A percentile compares a stretch with the other conserved stretches of the same genome.
Conservation (phyloP, 2,797 vertebrate genomes). For the Gadopsis bispinosus region DNA sequence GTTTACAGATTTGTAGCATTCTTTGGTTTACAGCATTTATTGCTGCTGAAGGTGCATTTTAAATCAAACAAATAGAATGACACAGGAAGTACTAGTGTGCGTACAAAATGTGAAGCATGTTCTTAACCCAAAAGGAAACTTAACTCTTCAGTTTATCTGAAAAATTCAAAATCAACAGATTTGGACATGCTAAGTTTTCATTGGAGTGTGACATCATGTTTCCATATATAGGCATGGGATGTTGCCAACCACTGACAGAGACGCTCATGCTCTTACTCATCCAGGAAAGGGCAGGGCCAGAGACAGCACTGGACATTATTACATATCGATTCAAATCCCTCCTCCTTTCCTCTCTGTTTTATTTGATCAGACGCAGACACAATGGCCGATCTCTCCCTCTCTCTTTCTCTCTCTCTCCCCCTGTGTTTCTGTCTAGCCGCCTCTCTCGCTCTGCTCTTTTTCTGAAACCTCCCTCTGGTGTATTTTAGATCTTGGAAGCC, state of each 20-base stretch:
- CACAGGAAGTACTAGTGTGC: not conserved
- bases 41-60: not conserved
- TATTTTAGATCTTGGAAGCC: slow-evolving; percentile 73
- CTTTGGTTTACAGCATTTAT: not conserved
- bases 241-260: slow-evolving; percentile 41
- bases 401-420: slow-evolving; percentile 5
- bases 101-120: not conserved
- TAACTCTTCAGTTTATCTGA: not conserved
- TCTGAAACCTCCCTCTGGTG: slow-evolving; percentile 72
- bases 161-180: not conserved
- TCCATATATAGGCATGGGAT: slow-evolving; percentile 3
- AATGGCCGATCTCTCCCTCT: slow-evolving; percentile 29
- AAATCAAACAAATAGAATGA: not conserved
- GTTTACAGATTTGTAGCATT: not conserved
- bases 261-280: slow-evolving; percentile 76
- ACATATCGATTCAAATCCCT: slow-evolving; percentile 94
- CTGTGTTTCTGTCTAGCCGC: slow-evolving; percentile 37
- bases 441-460: slow-evolving; percentile 75
- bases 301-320: slow-evolving; percentile 90
- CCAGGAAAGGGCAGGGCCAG: slow-evolving; percentile 88
- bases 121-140: not conserved
- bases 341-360: slow-evolving; percentile 74
- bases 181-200: not conserved
- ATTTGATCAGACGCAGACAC: slow-evolving; percentile 73
- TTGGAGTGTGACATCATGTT: not conserved